Conservation (phyloP, 1,140 invertebrate genomes). For the Berghia stephanieae region DNA sequence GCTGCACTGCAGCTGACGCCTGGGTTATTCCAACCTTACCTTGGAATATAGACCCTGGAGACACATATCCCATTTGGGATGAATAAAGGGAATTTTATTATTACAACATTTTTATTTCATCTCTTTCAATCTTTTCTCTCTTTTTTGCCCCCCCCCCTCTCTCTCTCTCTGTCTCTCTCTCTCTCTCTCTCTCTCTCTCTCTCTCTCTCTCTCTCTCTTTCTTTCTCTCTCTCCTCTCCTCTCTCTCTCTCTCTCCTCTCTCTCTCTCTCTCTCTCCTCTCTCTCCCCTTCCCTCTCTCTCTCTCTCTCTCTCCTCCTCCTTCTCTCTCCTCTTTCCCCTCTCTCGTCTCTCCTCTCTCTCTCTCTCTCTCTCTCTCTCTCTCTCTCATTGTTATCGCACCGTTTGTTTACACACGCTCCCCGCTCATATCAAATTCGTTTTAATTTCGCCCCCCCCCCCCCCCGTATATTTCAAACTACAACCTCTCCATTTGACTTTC, state of each 20-base stretch:
- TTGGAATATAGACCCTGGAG: too few species aligned
- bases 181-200: constrained; percentile 1
- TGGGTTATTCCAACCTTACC: too few species aligned
- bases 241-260: background rate
- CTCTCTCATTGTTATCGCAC: background rate
- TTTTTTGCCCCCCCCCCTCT: background rate
- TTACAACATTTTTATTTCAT: background rate
- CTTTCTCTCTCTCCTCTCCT: constrained; percentile 1
- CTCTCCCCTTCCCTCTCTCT: constrained; percentile 9
- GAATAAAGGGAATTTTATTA: too few species aligned
- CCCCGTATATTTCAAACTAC: too few species aligned
- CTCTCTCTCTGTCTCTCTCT: background rate
- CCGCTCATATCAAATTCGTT: too few species aligned
- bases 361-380: constrained; percentile 1
- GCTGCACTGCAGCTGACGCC: too few species aligned
- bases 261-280: background rate
- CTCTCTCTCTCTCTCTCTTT: background rate
- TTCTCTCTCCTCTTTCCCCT: background rate
- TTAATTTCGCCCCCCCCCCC: too few species aligned
- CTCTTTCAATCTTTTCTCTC: background rate
- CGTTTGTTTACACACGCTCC: too few species aligned
- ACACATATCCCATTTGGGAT: too few species aligned
- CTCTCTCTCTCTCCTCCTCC: background rate
- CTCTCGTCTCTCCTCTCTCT: too few species aligned
- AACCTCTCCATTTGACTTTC: too few species aligned